Percentiles rank a stretch among this genome's conserved stretches.
phyloP scores from a whole-genome alignment of 2,797 vertebrate species.

The Thamnophis elegans region DNA sequence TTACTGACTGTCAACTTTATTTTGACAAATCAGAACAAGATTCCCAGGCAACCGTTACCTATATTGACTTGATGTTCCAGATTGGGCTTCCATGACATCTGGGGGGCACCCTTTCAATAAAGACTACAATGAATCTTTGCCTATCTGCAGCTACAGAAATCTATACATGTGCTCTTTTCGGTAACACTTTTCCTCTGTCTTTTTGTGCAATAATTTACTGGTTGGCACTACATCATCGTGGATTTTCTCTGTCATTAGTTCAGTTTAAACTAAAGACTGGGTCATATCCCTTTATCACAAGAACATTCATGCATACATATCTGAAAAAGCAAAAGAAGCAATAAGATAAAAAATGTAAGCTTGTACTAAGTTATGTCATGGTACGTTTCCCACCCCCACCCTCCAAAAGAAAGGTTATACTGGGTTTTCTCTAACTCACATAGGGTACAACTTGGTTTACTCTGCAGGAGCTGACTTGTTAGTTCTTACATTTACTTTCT shows the following conservation, averaged over 20 bases:
- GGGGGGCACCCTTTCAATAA: neutral
- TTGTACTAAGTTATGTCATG: neutral
- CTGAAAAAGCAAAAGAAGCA: neutral
- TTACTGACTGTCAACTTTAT: neutral
- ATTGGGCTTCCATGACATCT: neutral
- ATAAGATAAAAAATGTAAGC: neutral
- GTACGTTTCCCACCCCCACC: accelerated
- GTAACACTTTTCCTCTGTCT: neutral
- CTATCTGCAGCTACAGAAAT: neutral
- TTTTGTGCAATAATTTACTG: neutral
- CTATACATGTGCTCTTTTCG: neutral
- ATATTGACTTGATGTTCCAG: neutral
- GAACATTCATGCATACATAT: neutral
- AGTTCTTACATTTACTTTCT: constrained; percentile 35
- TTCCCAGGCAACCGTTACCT: neutral
- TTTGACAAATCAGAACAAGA: neutral
- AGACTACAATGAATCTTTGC: neutral
- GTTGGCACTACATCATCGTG: neutral
- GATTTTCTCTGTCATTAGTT: neutral
- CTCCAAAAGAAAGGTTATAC: neutral
- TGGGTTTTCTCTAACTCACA: constrained; percentile 20
- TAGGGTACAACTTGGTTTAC: constrained; percentile 22
- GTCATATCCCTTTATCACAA: neutral
- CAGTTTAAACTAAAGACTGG: neutral
- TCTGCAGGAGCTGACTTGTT: constrained; percentile 33